Conservation (phyloP, 2,888 invertebrate species). For the Sarcophaga variegata region DNA sequence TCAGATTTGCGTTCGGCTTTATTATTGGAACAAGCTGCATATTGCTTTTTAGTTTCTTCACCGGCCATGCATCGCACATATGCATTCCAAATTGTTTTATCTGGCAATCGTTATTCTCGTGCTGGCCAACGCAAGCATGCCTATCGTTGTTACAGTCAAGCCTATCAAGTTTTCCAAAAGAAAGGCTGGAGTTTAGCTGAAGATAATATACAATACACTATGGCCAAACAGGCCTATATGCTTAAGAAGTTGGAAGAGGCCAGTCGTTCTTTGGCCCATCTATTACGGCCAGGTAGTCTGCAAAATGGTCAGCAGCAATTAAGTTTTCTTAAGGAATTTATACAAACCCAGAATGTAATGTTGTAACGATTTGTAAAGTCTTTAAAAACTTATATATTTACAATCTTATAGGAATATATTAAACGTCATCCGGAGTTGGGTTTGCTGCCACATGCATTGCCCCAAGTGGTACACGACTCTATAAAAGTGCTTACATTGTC, state of each 20-base stretch:
- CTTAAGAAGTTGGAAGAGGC: slow-evolving; percentile 88
- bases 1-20: slow-evolving; percentile 97
- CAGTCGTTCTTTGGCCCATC: slow-evolving; percentile 89
- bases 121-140: slow-evolving; percentile 96
- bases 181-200: slow-evolving; percentile 96
- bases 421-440: slow-evolving; percentile 78
- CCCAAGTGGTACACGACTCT: slow-evolving; percentile 86
- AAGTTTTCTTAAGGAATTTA: slow-evolving; percentile 93
- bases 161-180: slow-evolving; percentile 88
- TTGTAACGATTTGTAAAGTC: background rate
- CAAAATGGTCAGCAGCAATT: slow-evolving; percentile 89
- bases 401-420: slow-evolving; percentile 76
- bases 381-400: background rate
- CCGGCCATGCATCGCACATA: slow-evolving; percentile 93
- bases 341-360: slow-evolving; percentile 90
- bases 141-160: slow-evolving; percentile 94
- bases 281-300: slow-evolving; percentile 87
- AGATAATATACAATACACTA: slow-evolving; percentile 97
- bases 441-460: slow-evolving; percentile 88
- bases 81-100: slow-evolving; percentile 97
- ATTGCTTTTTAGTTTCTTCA: slow-evolving; percentile 89
- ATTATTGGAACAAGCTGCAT: slow-evolving; percentile 96
- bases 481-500: slow-evolving; percentile 85
- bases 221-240: slow-evolving; percentile 94
- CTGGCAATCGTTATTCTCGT: slow-evolving; percentile 97